These are phyloP conservation scores for Leucopsar rothschildi DNA, from an alignment of 2,113 vertebrate genomes.

Conservation along the genomic window DNA sequence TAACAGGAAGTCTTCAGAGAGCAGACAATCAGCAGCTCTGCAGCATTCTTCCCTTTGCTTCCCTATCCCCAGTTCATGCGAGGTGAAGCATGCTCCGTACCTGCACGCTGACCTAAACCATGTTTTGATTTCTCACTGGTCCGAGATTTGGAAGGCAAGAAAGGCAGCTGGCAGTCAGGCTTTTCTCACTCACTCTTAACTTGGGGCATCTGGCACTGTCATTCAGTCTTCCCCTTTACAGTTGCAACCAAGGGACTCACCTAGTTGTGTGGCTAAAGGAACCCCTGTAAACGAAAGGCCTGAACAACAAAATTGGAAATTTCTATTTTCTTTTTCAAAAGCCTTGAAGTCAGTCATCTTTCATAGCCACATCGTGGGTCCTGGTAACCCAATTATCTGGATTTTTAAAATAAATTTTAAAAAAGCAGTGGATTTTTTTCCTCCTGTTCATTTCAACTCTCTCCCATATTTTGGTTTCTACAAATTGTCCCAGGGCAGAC, in stretches of 20 bases:
- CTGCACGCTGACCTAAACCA: neutral
- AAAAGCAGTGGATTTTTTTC: neutral
- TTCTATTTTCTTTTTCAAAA: neutral
- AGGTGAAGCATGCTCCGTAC: neutral
- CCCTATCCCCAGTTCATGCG: neutral
- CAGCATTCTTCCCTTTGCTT: neutral
- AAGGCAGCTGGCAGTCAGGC: neutral
- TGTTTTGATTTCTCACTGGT: neutral
- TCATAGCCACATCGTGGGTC: neutral
- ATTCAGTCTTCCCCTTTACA: neutral
- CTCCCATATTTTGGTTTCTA: conserved; percentile 1
- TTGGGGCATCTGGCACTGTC: neutral
- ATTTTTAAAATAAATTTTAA: no score
- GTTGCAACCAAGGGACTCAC: neutral
- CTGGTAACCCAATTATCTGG: neutral
- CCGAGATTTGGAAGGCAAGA: neutral
- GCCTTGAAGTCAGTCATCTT: neutral
- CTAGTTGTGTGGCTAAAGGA: neutral
- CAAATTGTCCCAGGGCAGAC: neutral
- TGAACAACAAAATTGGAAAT: neutral
- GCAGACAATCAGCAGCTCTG: neutral
- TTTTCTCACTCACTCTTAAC: neutral
- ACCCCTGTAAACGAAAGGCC: neutral
- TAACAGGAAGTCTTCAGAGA: neutral
- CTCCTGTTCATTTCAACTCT: neutral